Percentiles rank a stretch among this genome's conserved stretches.
phyloP scores from a whole-genome alignment of 1,140 invertebrate genomes.

The Diuraphis noxia region DNA sequence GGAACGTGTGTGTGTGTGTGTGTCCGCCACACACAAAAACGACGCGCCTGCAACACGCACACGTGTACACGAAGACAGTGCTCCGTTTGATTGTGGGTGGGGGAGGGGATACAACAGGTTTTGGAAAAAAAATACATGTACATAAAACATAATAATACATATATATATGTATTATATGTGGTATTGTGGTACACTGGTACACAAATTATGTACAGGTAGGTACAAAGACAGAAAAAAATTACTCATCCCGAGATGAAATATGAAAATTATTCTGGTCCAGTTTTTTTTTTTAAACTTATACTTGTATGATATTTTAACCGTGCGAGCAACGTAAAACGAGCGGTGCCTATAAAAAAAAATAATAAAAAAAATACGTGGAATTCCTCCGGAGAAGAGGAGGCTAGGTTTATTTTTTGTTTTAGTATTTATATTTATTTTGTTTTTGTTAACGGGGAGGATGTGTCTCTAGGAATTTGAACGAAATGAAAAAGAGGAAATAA shows the following conservation, averaged over 20 bases:
- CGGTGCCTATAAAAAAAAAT: neutral
- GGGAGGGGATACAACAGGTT: conserved; percentile 36
- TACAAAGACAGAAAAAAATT: neutral
- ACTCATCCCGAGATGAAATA: conserved; percentile 21
- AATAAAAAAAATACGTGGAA: neutral
- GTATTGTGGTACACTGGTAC: neutral
- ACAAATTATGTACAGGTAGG: neutral
- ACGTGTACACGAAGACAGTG: neutral
- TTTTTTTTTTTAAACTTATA: neutral
- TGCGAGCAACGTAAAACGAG: neutral
- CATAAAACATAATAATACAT: neutral
- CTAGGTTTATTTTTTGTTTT: neutral
- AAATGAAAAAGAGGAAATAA: conserved; percentile 17
- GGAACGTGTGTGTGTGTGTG: conserved; percentile 3
- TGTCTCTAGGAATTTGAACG: conserved; percentile 9
- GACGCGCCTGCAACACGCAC: neutral
- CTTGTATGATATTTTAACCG: neutral
- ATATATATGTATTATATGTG: conserved; percentile 19
- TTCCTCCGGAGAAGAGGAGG: neutral
- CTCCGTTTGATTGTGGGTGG: neutral
- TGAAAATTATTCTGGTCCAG: conserved; percentile 42
- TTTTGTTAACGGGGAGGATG: neutral
- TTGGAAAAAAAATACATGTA: neutral
- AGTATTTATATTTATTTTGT: neutral
- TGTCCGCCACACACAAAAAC: conserved; percentile 19